Base-by-base conservation (phyloP, 2,888 invertebrate species). In the Eupithecia subfuscata region DNA sequence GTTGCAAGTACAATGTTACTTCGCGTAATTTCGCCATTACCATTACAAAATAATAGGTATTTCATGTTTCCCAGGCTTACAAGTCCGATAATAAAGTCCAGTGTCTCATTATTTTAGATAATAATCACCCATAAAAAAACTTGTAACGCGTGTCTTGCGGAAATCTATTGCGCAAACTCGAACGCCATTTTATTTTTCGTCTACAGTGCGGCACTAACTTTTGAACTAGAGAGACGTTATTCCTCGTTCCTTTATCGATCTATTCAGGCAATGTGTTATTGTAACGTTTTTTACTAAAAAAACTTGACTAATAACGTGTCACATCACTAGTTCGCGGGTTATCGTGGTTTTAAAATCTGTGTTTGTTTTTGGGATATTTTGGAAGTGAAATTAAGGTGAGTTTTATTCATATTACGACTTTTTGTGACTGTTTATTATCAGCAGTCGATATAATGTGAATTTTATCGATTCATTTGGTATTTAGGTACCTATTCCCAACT, bases 231-330 rank as follows among this genome's bases (percentile, higher is more conserved):
- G 78, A 81, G 85, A 88, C 90, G 91, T 84, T 79, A 83, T 81
- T 80, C 37, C 82, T 80, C 85, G 85, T 82, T 81, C 73, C 76
- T 80, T 76, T 89, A 92, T 92, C 86, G 91, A 92, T 91, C 86
- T 84, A 77, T 69, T 65, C 64, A 74, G 85, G 81, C 82, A 83
- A 74, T 82, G 87, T 91, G 90, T 91, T 91, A 89, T 90, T 91
- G 88, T 89, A 84, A 85, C 89, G 89, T 91, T 92, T 91, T 92
- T 91, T 88, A 83, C 77, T 75, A 79, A 81, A 60, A 90, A 91
- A 91, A 89, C 89, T 87, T 88, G 82, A 86, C 83, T 84, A 89
- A 89, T 88, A 89, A 87, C 87, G 73, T 79, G 79, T 84, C 80
- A 76, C 79, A 79, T 74, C 74, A 77, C 76, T 83, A 81, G 84